Evolutionary conservation across 1,140 invertebrate species (phyloP).

Genomic region (Monomorium pharaonis): DNA sequence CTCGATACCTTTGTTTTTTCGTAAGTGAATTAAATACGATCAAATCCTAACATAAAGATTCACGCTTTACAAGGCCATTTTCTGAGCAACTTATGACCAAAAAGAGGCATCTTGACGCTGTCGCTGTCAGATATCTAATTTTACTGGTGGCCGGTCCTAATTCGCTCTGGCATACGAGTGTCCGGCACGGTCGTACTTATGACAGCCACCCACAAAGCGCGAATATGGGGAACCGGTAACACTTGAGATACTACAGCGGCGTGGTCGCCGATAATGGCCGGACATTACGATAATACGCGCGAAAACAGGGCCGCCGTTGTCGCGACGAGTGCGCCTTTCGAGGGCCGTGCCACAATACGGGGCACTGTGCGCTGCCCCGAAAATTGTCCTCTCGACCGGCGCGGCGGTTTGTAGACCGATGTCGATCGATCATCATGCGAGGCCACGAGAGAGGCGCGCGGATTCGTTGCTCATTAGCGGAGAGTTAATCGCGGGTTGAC

Average conservation of each 20-base stretch:
- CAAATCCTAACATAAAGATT: background rate
- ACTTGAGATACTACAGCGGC: conserved; percentile 44
- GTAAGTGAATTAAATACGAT: background rate
- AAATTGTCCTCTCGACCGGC: conserved; percentile 63
- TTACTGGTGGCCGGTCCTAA: background rate
- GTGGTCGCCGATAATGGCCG: conserved; percentile 46
- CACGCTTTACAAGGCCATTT: background rate
- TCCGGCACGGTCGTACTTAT: background rate
- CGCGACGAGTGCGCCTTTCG: conserved; percentile 24
- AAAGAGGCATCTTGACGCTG: background rate
- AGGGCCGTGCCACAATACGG: conserved; percentile 44
- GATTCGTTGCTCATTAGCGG: conserved; percentile 26
- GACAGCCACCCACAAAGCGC: background rate
- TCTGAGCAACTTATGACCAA: background rate
- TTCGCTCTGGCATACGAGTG: background rate
- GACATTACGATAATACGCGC: conserved; percentile 59
- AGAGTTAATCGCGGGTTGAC: conserved; percentile 11
- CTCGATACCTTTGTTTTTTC: background rate
- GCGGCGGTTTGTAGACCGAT: conserved; percentile 44
- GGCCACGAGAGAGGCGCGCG: conserved; percentile 10
- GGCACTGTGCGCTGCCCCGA: conserved; percentile 64
- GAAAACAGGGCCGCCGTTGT: conserved; percentile 65
- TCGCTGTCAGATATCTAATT: background rate
- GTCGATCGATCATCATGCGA: conserved; percentile 50
- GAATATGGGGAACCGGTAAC: background rate